Conservation (phyloP, 2,888 invertebrate genomes). For the Drosophila paranaensis region DNA sequence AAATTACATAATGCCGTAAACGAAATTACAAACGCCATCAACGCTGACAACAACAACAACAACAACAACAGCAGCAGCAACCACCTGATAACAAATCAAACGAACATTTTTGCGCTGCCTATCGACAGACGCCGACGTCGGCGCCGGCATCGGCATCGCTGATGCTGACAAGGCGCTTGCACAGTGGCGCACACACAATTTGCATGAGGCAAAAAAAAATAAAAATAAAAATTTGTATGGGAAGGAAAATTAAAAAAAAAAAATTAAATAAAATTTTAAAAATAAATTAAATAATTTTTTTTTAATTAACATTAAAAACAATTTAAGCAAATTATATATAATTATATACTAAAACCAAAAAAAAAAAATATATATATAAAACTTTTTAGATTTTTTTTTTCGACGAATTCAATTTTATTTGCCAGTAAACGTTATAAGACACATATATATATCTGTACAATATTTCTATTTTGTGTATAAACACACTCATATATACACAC, state of each 20-base stretch:
- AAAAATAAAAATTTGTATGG: too few species aligned
- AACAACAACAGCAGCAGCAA: conserved; percentile 31
- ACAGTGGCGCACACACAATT: conserved; percentile 24
- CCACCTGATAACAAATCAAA: conserved; percentile 74
- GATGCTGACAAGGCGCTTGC: conserved; percentile 11
- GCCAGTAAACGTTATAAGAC: too few species aligned
- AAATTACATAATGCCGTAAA: conserved; percentile 77
- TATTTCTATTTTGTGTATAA: neutral
- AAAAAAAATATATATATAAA: too few species aligned
- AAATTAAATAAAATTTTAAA: too few species aligned
- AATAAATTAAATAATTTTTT: too few species aligned
- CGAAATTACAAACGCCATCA: conserved; percentile 77
- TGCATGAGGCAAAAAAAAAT: neutral
- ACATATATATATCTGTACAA: neutral
- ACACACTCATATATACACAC: too few species aligned
- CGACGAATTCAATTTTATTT: too few species aligned
- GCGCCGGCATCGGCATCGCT: neutral
- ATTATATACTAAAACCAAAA: too few species aligned
- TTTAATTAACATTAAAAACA: too few species aligned
- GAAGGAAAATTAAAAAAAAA: too few species aligned
- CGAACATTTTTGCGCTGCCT: conserved; percentile 52
- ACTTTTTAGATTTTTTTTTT: too few species aligned
- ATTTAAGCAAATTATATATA: too few species aligned
- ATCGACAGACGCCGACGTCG: conserved; percentile 26
- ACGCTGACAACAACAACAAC: conserved; percentile 52